phyloP scores from a whole-genome alignment of 1,140 invertebrate genomes.

The Venustaconcha ellipsiformis region DNA sequence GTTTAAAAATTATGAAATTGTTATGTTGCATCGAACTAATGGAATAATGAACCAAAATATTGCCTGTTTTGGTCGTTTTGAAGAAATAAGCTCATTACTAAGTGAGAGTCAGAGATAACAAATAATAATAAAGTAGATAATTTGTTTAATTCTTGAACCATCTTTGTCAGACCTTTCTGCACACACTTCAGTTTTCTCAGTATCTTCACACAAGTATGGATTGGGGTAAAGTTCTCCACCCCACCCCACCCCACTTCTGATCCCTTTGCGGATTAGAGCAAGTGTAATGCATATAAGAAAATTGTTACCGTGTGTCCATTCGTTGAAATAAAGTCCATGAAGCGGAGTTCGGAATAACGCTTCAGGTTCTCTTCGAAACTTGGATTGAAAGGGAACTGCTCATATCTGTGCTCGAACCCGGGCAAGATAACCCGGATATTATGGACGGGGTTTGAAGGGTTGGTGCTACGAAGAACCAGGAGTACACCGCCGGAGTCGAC shows the following conservation, averaged over 20 bases:
- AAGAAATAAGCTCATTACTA: too few species aligned
- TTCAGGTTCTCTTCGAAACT: slow-evolving; percentile 44
- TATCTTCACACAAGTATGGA: not conserved
- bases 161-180: too few species aligned
- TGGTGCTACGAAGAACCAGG: slow-evolving; percentile 38
- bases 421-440: slow-evolving; percentile 49
- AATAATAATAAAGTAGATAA: too few species aligned
- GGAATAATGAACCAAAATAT: too few species aligned
- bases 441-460: slow-evolving; percentile 43
- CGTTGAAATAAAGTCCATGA: slow-evolving; percentile 49
- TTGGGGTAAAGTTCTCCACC: not conserved
- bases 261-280: not conserved
- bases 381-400: slow-evolving; percentile 51
- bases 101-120: too few species aligned
- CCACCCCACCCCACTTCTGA: not conserved
- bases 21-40: too few species aligned
- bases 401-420: slow-evolving; percentile 46
- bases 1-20: too few species aligned
- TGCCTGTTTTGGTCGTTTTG: too few species aligned
- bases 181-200: not conserved
- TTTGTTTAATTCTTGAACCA: too few species aligned
- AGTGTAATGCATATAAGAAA: not conserved
- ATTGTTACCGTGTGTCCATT: slow-evolving; percentile 40
- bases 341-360: slow-evolving; percentile 46
- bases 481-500: slow-evolving; percentile 35